phyloP scores from a whole-genome alignment of 2,888 invertebrate genomes.

The Sarcophaga variegata region DNA sequence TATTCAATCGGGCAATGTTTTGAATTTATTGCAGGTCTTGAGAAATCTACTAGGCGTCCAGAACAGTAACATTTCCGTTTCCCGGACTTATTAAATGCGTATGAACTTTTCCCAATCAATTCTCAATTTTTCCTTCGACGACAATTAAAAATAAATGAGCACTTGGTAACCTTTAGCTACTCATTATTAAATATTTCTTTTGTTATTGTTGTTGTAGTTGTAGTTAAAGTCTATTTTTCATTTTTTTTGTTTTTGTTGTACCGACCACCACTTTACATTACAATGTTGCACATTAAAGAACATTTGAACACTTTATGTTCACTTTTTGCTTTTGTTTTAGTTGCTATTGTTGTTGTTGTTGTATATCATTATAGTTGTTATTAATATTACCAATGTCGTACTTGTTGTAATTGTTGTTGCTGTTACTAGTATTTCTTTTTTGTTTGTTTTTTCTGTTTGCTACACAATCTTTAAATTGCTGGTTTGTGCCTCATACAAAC shows the following conservation, averaged over 20 bases:
- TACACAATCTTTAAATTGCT: neutral
- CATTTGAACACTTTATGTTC: neutral
- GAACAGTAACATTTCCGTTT: no score
- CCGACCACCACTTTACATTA: neutral
- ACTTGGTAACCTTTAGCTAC: no score
- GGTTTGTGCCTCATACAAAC: neutral
- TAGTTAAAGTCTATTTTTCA: neutral
- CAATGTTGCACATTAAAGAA: slow-evolving; percentile 38
- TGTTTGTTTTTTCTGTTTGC: no score
- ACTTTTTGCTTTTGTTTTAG: neutral
- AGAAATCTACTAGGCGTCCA: no score
- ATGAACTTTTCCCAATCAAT: no score
- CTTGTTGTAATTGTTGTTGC: slow-evolving; percentile 16
- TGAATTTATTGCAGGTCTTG: no score
- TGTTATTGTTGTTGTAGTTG: no score
- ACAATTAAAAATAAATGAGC: no score
- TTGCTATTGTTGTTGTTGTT: slow-evolving; percentile 18
- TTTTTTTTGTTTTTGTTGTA: neutral
- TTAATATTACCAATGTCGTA: slow-evolving; percentile 33
- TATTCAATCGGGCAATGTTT: no score
- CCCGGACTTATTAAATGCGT: no score
- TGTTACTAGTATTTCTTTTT: neutral
- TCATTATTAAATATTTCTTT: no score
- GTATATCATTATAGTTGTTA: slow-evolving; percentile 35
- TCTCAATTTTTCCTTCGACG: no score